phyloP scores from a whole-genome alignment of 2,797 vertebrate genomes.

The Sitta carolinensis region DNA sequence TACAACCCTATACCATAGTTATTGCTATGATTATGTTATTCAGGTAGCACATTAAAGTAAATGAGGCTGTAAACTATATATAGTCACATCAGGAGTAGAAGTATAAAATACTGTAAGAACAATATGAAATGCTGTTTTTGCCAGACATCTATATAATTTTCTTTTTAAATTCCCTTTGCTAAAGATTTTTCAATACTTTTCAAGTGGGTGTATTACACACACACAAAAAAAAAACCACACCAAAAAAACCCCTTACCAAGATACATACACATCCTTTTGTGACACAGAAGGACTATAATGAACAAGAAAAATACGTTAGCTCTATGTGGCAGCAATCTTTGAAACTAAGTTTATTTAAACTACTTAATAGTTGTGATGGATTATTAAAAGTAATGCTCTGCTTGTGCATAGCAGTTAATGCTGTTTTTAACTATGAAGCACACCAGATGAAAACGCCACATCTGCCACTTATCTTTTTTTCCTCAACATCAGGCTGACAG shows the following conservation, averaged over 20 bases:
- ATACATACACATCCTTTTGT: constrained; percentile 42
- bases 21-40: constrained; percentile 79
- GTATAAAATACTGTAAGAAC: constrained; percentile 69
- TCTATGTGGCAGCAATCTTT: constrained; percentile 59
- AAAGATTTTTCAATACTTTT: constrained; percentile 53
- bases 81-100: constrained; percentile 66
- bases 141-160: constrained; percentile 37
- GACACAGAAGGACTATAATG: constrained; percentile 48
- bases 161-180: constrained; percentile 30
- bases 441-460: constrained; percentile 77
- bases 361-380: constrained; percentile 72
- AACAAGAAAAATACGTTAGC: constrained; percentile 56
- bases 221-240: not conserved
- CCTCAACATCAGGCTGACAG: constrained; percentile 84
- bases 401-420: constrained; percentile 68
- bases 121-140: constrained; percentile 55
- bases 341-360: constrained; percentile 74
- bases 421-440: constrained; percentile 73
- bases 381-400: constrained; percentile 69
- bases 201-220: constrained; percentile 6
- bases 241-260: not conserved
- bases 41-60: constrained; percentile 79
- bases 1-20: constrained; percentile 70
- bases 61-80: constrained; percentile 78
- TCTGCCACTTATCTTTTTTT: constrained; percentile 83